A percentile compares a stretch with the other conserved stretches of the same genome.
Evolutionary conservation across 2,113 vertebrate species (phyloP).

Genomic region (Malurus alboscapulatus): DNA sequence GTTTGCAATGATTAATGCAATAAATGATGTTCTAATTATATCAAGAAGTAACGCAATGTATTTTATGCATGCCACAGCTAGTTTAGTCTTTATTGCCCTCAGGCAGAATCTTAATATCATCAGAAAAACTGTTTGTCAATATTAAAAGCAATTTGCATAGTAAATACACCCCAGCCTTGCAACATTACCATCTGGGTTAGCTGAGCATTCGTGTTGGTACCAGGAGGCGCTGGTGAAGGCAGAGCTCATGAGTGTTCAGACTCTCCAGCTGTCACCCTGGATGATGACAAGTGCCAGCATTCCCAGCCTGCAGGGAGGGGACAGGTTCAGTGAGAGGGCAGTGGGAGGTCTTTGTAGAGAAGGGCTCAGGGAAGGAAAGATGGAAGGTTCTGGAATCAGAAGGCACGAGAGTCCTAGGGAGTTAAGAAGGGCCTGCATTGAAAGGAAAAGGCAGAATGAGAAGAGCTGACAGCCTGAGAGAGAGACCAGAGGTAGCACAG

Average conservation of each 20-base stretch:
- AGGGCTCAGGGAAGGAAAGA: neutral
- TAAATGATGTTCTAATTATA: slow-evolving; percentile 44
- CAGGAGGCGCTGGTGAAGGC: neutral
- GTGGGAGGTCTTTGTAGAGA: neutral
- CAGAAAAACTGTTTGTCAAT: slow-evolving; percentile 65
- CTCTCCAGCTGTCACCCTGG: neutral
- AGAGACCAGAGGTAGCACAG: neutral
- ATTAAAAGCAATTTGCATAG: slow-evolving; percentile 60
- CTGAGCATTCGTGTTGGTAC: neutral
- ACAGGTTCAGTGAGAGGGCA: neutral
- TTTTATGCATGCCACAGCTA: slow-evolving; percentile 40
- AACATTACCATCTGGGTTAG: slow-evolving; percentile 34
- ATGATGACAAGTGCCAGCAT: neutral
- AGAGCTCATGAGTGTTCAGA: neutral
- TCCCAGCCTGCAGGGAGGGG: neutral
- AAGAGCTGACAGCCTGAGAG: neutral
- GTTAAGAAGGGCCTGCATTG: neutral
- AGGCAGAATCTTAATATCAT: slow-evolving; percentile 55
- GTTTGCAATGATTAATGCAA: slow-evolving; percentile 25
- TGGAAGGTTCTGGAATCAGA: neutral
- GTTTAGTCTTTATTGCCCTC: slow-evolving; percentile 54
- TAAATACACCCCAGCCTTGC: slow-evolving; percentile 33
- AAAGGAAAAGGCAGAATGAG: neutral
- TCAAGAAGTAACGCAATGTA: neutral
- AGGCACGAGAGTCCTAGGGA: rapidly evolving